Base-by-base conservation (phyloP, 2,797 vertebrate genomes). In the Buceros bicornis region DNA sequence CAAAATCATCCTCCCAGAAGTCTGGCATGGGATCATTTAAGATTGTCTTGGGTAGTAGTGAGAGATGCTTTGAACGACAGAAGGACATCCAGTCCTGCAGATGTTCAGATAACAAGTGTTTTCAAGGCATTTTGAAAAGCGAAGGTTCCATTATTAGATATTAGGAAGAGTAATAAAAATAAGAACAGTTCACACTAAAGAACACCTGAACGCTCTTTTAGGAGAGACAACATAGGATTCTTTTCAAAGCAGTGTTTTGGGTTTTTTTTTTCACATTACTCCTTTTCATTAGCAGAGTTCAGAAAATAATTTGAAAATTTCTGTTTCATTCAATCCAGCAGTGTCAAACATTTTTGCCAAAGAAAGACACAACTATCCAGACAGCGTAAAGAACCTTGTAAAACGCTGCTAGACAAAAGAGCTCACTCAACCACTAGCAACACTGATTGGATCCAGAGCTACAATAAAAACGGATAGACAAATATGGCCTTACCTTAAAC, bases 101-200 rank as follows among this genome's bases (percentile, higher is more conserved):
- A 95, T 83, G 53, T 78, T 93, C 78, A 82, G 90, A 57, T 85
- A 92, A 76, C 51, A 94, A 93, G 85, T 80, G 53, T 85, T 93
- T 94, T 67, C 74, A 91, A 87, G 86, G 69, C 33, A 85, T 91
- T 96, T 91, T 92, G 87, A 94, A 91, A 87, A 62, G 65, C 50
- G 60, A 89, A 91, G 54, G 57, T 82, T 93, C 94, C 78, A 85
- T 91, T 95, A 91, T 40, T 89, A 89, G 89, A 85, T 89, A 96
- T 87, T 87, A 95, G 45, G 60, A 93, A 69, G 13, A 65, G 53
- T 47, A 92, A 85, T 92, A 92, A 95, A 96, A 96, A 69, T 40
- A 92, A 91, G 90, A 77, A 76, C 37, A 45, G 35, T 48, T 94
- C 45, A 79, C 71, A 43, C 73, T 85, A 65, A 91, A 90, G 60